phyloP scores from a whole-genome alignment of 2,888 invertebrate genomes.

The Zaprionus obscuricornis region DNA sequence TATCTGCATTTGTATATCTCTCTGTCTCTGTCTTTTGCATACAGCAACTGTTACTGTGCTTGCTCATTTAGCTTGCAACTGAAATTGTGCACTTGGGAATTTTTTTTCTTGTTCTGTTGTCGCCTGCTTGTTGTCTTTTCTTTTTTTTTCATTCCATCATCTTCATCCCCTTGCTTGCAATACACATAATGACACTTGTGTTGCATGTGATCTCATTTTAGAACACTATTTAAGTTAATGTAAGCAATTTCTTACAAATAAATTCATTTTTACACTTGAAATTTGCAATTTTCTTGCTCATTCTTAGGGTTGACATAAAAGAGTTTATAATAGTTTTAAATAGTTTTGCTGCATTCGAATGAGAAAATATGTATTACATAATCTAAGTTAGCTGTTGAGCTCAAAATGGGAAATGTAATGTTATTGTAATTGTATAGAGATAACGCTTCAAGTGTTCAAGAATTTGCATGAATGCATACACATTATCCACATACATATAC shows the following conservation, averaged over 20 bases:
- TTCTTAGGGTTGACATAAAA: no score
- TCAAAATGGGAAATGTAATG: no score
- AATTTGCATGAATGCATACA: no score
- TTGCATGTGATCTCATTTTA: slow-evolving; percentile 1
- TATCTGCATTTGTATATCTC: slow-evolving; percentile 1
- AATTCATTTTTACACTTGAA: background rate
- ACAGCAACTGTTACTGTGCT: slow-evolving; percentile 10
- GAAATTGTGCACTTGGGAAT: slow-evolving; percentile 30
- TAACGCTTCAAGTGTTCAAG: no score
- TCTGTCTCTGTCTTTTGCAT: background rate
- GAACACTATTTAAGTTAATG: background rate
- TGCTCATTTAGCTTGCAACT: slow-evolving; percentile 31
- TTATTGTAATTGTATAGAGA: no score
- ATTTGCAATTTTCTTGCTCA: background rate
- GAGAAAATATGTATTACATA: no score
- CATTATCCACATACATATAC: no score
- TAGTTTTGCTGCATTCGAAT: no score
- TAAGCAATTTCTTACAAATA: background rate
- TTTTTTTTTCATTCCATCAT: slow-evolving; percentile 6
- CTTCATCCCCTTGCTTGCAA: no score
- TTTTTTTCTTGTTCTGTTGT: background rate
- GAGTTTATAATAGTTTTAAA: no score
- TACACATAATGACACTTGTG: slow-evolving; percentile 20
- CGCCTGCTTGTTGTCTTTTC: background rate
- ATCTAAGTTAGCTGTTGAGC: no score